Conservation (phyloP, 2,113 vertebrate species). For the Mirza zaza region DNA sequence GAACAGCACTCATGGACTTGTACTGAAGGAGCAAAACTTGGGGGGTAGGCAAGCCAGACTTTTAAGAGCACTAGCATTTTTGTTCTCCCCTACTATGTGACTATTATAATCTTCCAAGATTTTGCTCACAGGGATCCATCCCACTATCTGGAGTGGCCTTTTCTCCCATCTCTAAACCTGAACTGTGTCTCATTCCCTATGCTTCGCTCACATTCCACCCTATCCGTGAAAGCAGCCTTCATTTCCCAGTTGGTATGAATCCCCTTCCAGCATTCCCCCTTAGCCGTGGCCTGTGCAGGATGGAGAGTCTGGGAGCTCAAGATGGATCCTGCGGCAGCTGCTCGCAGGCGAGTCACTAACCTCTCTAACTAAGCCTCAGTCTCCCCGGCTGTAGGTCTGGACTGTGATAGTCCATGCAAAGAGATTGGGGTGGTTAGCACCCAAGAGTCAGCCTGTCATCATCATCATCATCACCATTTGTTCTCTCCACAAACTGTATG, state of each 20-base stretch:
- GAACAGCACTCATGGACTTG: accelerated
- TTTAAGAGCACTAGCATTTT: background rate
- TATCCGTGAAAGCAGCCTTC: background rate
- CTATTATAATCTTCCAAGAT: background rate
- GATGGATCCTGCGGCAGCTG: background rate
- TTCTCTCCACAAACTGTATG: background rate
- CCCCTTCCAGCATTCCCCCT: background rate
- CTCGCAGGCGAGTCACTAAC: background rate
- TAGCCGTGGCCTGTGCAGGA: accelerated
- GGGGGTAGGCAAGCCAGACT: background rate
- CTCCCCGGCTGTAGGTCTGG: background rate
- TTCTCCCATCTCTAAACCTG: background rate
- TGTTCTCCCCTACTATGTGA: background rate
- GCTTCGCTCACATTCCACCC: background rate
- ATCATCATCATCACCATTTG: background rate
- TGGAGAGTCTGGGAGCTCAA: background rate
- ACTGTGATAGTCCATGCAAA: background rate
- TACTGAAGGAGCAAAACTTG: background rate
- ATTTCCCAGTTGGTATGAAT: background rate
- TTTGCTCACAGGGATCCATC: background rate
- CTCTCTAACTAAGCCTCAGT: background rate
- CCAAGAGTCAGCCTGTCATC: background rate
- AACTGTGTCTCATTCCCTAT: background rate
- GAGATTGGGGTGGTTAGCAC: background rate
- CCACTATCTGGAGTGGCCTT: background rate